Base-by-base conservation (phyloP, 2,888 invertebrate species). In the Cremastinae sp. region DNA sequence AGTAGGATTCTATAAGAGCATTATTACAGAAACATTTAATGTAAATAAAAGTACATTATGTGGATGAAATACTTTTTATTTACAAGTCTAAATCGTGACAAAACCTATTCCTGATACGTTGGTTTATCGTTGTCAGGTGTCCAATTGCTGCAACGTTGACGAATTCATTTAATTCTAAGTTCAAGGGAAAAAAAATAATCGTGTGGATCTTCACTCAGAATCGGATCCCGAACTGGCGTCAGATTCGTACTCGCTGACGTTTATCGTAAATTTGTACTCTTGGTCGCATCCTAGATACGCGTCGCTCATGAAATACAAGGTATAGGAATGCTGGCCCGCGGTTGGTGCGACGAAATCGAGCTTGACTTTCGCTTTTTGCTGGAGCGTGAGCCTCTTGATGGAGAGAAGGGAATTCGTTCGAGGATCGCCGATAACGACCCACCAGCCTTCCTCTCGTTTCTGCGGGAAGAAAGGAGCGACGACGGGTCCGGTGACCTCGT, bases 221-320 rank as follows among this genome's bases (percentile, higher is more conserved):
- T 90, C 90, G 0, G 89, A 89, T 1, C 80, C 88, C 1, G 89
- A 89, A 83, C 91, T 92, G 47, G 91, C 93, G 71, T 93, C 93
- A 1, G 94, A 93, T 79, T 94, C 93, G 83, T 93, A 94, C 84
- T 95, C 96, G 0, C 93, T 94, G 4, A 97, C 96, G 80, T 95
- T 94, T 10, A 97, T 95, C 0, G 92, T 93, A 90, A 99, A 97
- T 90, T 96, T 96, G 91, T 99, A 99, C 91, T 99, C 99, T 90
- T 99, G 99, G 92, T 99, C 99, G 86, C 99, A 99, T 7, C 99
- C 99, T 87, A 99, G 93, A 90, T 99, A 99, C 0, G 98, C 96
- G 90, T 99, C 99, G 84, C 98, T 98, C 98, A 99, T 99, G 91
- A 97, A 99, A 91, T 98, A 99, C 62, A 99, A 91, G 0, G 97